Percentiles rank a stretch among this genome's conserved stretches.
Evolutionary conservation across 2,888 invertebrate species (phyloP).

Genomic region (Glaucopsyche alexis): DNA sequence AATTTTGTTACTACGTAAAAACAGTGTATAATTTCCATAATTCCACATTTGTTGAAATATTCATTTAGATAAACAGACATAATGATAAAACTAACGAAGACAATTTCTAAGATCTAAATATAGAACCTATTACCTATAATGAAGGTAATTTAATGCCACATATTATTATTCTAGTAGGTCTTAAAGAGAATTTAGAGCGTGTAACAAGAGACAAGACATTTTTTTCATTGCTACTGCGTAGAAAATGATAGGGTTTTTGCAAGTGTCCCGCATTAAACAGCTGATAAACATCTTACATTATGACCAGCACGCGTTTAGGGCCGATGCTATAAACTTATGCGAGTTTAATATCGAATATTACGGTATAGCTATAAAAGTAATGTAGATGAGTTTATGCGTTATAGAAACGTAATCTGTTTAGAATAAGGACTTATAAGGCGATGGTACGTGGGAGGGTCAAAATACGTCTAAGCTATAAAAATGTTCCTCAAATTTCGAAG

Average conservation of each 20-base stretch:
- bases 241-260: slow-evolving; percentile 72
- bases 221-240: slow-evolving; percentile 58
- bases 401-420: slow-evolving; percentile 10
- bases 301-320: slow-evolving; percentile 58
- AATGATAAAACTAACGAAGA: not conserved
- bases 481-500: not conserved
- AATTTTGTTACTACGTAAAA: not conserved
- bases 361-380: not conserved
- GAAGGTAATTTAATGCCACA: not conserved
- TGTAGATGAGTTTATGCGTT: not conserved
- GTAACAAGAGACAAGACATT: slow-evolving; percentile 55
- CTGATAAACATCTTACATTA: slow-evolving; percentile 62
- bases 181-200: slow-evolving; percentile 35
- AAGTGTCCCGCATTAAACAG: slow-evolving; percentile 68
- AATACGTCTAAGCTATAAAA: not conserved
- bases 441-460: not conserved
- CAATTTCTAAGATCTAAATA: not conserved
- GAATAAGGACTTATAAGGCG: slow-evolving; percentile 6
- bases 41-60: not conserved
- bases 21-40: slow-evolving; percentile 5
- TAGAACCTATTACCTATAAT: slow-evolving; percentile 4
- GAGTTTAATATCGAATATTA: slow-evolving; percentile 33
- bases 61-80: slow-evolving; percentile 4
- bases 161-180: slow-evolving; percentile 30
- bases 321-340: slow-evolving; percentile 31